Base-by-base conservation (phyloP, 1,140 invertebrate species). In the Brachionus sp. region DNA sequence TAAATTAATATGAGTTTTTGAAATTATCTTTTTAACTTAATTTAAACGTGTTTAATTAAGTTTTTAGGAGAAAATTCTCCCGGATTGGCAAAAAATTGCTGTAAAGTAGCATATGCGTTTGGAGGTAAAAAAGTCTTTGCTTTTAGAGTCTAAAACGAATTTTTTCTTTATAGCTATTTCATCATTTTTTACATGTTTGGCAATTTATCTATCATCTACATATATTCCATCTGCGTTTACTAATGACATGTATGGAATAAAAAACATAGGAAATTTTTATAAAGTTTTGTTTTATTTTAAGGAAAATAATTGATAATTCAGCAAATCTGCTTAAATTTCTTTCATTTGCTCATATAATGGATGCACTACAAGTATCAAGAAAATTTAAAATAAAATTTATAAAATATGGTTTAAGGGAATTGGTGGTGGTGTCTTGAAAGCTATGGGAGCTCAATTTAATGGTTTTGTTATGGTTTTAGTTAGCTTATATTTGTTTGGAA, bases 381-480 rank as follows among this genome's bases (percentile, higher is more conserved):
- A 50, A 1, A 50, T 13, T 6, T 29, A 0, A 13, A 70, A 68
- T 37, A 33, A 33, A 42, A 12, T 5, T 19, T 46, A 25, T 23
- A 29, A 46, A 29, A 23, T 16, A 33, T 25, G 19, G 0, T 75
- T 46, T n/a, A 50, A 75, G 70, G 70, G 70, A 23, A 46, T 75
- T 46, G 70, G 70, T 35, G 70, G 70, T 25, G 70, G 70, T 6
- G 39, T 75, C 19, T 46, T 75, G 46, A 75, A 75, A 46, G 70
- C 70, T 2, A 75, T 75, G n/a, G 70, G 70, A 29, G 70, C 70
- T 46, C 70, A 75, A 46, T 29, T 75, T 23, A 46, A 75, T 75
- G 70, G 70, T 12, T 75, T 75, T 46, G 12, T 75, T 5, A 75
- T 75, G 70, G 70, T 75, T 16, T 12, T 75, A 25, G 33, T 75